These are phyloP conservation scores for Oreonectes daqikongensis DNA, from an alignment of 2,797 vertebrate genomes.

Conservation along the genomic window DNA sequence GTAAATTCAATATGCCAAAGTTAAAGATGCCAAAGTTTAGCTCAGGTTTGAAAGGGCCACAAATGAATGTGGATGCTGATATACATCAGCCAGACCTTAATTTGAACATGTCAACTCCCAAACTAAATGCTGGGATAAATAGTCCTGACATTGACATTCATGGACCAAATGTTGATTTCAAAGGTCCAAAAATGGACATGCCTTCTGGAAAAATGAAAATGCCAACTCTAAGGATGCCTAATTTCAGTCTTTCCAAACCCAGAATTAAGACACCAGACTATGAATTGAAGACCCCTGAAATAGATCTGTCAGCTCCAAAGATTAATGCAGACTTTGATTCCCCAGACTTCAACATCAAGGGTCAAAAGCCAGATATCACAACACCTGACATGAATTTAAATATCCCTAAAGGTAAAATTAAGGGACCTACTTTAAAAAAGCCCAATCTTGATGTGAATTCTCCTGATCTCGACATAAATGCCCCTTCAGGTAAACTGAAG, in stretches of 20 bases:
- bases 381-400: slow-evolving; percentile 41
- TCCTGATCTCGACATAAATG: slow-evolving; percentile 36
- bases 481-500: slow-evolving; percentile 42
- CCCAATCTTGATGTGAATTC: slow-evolving; percentile 35
- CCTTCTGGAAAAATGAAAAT: slow-evolving; percentile 38
- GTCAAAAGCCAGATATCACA: slow-evolving; percentile 33
- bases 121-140: slow-evolving; percentile 29
- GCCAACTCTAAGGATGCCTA: slow-evolving; percentile 27
- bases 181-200: slow-evolving; percentile 14
- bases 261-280: slow-evolving; percentile 33
- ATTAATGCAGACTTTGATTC: slow-evolving; percentile 59
- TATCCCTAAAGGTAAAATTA: slow-evolving; percentile 32
- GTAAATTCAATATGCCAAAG: slow-evolving; percentile 59
- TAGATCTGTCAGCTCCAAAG: slow-evolving; percentile 56
- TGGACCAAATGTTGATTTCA: slow-evolving; percentile 42
- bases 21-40: slow-evolving; percentile 35
- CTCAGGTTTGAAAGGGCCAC: slow-evolving; percentile 33
- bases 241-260: slow-evolving; percentile 48
- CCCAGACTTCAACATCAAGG: slow-evolving; percentile 51
- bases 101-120: slow-evolving; percentile 24
- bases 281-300: slow-evolving; percentile 50
- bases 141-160: slow-evolving; percentile 32
- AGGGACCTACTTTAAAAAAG: slow-evolving; percentile 30
- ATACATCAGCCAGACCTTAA: slow-evolving; percentile 29
- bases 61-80: slow-evolving; percentile 20